Evolutionary conservation across 2,113 vertebrate genomes (phyloP).

Genomic region (Opisthocomus hoazin): DNA sequence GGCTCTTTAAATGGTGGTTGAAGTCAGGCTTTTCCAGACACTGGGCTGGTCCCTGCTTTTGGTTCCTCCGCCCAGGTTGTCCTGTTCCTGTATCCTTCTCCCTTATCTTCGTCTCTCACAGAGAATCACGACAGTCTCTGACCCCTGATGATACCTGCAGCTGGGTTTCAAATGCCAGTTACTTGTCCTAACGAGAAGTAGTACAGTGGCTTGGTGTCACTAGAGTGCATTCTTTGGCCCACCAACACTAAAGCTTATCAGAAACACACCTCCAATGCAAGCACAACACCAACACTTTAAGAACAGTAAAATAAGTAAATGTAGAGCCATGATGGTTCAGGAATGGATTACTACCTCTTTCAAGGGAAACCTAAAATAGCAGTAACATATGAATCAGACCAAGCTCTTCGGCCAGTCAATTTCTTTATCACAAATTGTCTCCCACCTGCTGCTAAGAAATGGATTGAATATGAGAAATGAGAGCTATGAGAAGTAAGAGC

Average conservation of each 20-base stretch:
- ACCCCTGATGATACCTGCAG: too few relatives aligned
- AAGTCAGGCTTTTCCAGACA: not conserved
- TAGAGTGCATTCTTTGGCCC: too few relatives aligned
- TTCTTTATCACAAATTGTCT: not conserved
- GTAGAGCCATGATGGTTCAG: accelerated
- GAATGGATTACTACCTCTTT: not conserved
- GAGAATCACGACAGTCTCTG: not conserved
- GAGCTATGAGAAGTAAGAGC: not conserved
- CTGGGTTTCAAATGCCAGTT: not conserved
- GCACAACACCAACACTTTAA: not conserved
- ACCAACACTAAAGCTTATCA: not conserved
- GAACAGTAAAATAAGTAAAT: not conserved
- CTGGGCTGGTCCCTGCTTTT: accelerated
- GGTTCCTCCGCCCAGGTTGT: not conserved
- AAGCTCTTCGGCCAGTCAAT: not conserved
- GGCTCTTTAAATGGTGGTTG: not conserved
- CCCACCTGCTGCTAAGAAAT: not conserved
- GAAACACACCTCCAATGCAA: not conserved
- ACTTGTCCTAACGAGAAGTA: not conserved
- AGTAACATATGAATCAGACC: not conserved
- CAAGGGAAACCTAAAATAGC: not conserved
- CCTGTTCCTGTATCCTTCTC: not conserved
- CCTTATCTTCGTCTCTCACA: not conserved
- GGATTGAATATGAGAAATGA: not conserved
- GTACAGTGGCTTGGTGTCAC: not conserved